Evolutionary conservation across 2,888 invertebrate species (phyloP).

Genomic region (Chaetoderma sp.): DNA sequence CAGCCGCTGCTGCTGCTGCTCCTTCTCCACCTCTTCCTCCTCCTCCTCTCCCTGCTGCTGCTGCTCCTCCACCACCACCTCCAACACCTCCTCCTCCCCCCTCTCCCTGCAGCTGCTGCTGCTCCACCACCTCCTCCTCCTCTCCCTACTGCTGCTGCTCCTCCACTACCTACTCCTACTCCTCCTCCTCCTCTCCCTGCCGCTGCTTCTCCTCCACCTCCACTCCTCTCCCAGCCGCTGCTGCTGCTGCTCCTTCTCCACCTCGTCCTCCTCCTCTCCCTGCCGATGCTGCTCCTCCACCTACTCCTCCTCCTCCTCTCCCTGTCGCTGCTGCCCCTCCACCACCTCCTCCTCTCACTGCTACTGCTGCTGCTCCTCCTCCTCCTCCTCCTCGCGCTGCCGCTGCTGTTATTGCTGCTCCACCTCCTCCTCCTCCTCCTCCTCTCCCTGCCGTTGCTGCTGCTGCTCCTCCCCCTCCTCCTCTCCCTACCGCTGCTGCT

Average conservation of each 20-base stretch:
- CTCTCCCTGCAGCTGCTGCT: constrained; percentile 4
- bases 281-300: too few species aligned
- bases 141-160: constrained; percentile 16
- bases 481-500: background rate
- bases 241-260: background rate
- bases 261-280: too few species aligned
- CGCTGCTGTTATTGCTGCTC: constrained; percentile 10
- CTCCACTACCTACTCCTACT: background rate
- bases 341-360: too few species aligned
- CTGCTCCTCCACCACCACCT: constrained; percentile 1
- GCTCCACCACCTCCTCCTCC: constrained; percentile 16
- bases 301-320: too few species aligned
- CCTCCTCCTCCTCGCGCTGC: constrained; percentile 2
- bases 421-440: background rate
- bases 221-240: too few species aligned
- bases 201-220: too few species aligned
- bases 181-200: too few species aligned
- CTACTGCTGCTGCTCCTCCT: constrained; percentile 1
- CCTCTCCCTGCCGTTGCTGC: background rate
- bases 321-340: background rate
- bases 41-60: background rate
- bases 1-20: too few species aligned
- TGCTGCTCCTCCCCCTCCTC: too few species aligned
- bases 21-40: too few species aligned
- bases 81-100: constrained; percentile 12